Base-by-base conservation (phyloP, 2,113 vertebrate species). In the Xiphias gladius region DNA sequence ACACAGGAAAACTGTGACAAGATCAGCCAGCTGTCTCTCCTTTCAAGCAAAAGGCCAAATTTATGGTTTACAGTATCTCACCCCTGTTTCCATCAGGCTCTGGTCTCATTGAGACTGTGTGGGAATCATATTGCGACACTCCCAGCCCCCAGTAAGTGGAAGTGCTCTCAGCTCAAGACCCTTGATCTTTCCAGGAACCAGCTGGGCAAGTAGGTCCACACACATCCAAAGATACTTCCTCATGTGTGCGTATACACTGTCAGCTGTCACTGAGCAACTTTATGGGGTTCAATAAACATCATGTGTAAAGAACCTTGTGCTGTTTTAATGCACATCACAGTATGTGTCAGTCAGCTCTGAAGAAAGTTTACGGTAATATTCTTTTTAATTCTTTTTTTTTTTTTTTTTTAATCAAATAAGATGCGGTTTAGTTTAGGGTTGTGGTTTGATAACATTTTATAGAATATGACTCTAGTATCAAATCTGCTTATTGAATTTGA, bases 101-200 rank as follows among this genome's bases (percentile, higher is more conserved):
- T 99, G 75, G 79, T 96, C 84, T 96, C 91, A 24, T 79, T 99
- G 90, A 97, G 94, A 89, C 73, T 99, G 41, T 95, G 95, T 84
- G 97, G 97, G 69, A 99, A 99, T 93, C 96, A 96, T 59, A 94
- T 99, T 55, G 43, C 76, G 28, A 50, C 93, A 0, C 94, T 99
- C 35, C 98, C 98, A 0, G 79, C 95, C 0, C 94, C 95, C 46
- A 95, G 93, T 58, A 97, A 96, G 82, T 99, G 98, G 98, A 96
- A 95, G 67, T 99, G 98, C 89, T 94, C 90, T 6, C 94, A 94
- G 12, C 97, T 99, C 48, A 96, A 96, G 90, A 96, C 94, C 2
- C 92, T 99, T n/a, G 98, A 99, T 89, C 96, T 99, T 76, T 99
- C 98, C 61, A 97, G 93, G 91, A 99, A 99, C 93, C 96, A 97